phyloP scores from a whole-genome alignment of 2,888 invertebrate species.

The Sphaeridia pumilis region DNA sequence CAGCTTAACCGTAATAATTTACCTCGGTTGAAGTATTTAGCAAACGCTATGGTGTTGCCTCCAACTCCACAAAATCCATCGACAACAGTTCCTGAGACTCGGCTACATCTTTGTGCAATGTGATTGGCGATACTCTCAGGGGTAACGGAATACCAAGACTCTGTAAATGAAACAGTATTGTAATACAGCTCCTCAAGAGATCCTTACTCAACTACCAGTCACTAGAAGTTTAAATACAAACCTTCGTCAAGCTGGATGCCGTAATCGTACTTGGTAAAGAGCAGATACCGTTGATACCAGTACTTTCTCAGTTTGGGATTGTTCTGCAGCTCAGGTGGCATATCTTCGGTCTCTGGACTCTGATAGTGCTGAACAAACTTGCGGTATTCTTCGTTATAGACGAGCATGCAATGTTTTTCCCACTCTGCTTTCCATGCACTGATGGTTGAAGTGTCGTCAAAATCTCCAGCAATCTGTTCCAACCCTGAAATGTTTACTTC shows the following conservation, averaged over 20 bases:
- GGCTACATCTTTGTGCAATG: slow-evolving; percentile 65
- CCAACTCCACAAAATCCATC: slow-evolving; percentile 99
- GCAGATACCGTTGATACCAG: slow-evolving; percentile 78
- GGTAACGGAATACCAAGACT: slow-evolving; percentile 98
- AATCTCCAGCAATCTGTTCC: too few relatives aligned
- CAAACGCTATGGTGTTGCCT: slow-evolving; percentile 96
- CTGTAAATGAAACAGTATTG: slow-evolving; percentile 42
- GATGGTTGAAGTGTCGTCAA: background rate
- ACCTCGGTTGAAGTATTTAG: slow-evolving; percentile 59
- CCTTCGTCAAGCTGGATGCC: slow-evolving; percentile 80
- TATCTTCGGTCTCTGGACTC: background rate
- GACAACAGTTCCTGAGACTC: slow-evolving; percentile 60
- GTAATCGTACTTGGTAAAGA: slow-evolving; percentile 79
- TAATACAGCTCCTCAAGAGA: background rate
- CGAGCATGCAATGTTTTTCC: slow-evolving; percentile 5
- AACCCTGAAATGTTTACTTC: too few relatives aligned
- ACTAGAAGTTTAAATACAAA: slow-evolving; percentile 38
- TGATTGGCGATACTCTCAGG: slow-evolving; percentile 88
- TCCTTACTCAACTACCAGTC: background rate
- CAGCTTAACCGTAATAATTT: background rate
- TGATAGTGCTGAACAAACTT: background rate
- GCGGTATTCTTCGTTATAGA: slow-evolving; percentile 1
- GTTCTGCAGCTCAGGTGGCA: background rate
- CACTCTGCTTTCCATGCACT: slow-evolving; percentile 5
- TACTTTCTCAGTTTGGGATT: slow-evolving; percentile 53